phyloP scores from a whole-genome alignment of 2,888 invertebrate species.

The Shargacucullia verbasci region DNA sequence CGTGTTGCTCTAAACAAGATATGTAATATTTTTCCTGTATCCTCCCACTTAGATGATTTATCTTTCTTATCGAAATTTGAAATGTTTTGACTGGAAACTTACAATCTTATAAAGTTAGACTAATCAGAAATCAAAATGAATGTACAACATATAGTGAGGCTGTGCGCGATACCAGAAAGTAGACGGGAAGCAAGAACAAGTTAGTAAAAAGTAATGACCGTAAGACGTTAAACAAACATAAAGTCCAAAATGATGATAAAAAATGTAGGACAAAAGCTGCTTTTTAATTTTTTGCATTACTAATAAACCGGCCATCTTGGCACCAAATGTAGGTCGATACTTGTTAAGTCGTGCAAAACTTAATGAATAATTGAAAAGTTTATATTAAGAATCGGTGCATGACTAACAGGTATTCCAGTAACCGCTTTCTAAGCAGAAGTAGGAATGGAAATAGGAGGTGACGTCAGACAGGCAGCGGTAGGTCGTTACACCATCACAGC shows the following conservation, averaged over 20 bases:
- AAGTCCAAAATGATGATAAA: constrained; percentile 15
- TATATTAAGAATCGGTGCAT: constrained; percentile 47
- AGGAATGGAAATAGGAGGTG: constrained; percentile 51
- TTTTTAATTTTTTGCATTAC: constrained; percentile 21
- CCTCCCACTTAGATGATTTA: too few relatives aligned
- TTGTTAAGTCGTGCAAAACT: constrained; percentile 40
- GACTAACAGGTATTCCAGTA: constrained; percentile 51
- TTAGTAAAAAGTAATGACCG: constrained; percentile 4
- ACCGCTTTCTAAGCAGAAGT: constrained; percentile 50
- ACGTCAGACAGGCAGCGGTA: constrained; percentile 39
- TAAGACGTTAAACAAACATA: constrained; percentile 3
- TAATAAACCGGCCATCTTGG: constrained; percentile 30
- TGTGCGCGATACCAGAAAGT: background rate
- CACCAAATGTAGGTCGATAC: constrained; percentile 33
- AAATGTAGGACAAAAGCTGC: constrained; percentile 34
- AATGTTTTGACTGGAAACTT: too few relatives aligned
- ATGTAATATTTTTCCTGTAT: too few relatives aligned
- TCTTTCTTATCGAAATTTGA: too few relatives aligned
- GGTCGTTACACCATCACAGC: constrained; percentile 46
- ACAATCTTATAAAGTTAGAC: too few relatives aligned
- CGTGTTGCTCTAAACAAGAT: too few relatives aligned
- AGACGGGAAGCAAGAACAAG: background rate
- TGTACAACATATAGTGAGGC: too few relatives aligned
- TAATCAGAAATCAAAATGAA: too few relatives aligned
- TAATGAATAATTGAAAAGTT: constrained; percentile 49